Base-by-base conservation (phyloP, 2,113 vertebrate genomes). In the Phaethon lepturus region DNA sequence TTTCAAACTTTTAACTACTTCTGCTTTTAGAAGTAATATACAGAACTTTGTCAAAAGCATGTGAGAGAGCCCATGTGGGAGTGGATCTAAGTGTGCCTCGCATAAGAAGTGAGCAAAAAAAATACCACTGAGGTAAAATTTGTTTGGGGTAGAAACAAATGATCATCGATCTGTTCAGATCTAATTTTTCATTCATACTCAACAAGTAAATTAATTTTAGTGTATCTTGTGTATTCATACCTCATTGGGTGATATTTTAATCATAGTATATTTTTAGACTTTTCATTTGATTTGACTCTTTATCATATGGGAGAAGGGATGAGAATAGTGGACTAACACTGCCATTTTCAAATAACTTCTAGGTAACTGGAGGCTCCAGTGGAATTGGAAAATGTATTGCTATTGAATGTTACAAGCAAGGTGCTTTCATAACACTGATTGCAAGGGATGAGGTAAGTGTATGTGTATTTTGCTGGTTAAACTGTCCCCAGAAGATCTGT, bases 341-440 rank as follows among this genome's bases (percentile, higher is more conserved):
- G 62, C 49, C 7, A 3, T 86, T 94, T 94, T 93, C 49, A 76
- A 90, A 76, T 64, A 88, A 24, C 72, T 93, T 95, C 15, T 80
- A 99, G 99, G 99, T 99, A 40, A 99, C 99, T 2, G 99, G 99
- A 74, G 99, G 99, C 35, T 99, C 99, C 78, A 99, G 99, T 90
- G 99, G 99, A 62, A 99, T 99, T 78, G 99, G 99, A n/a, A 99
- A 99, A 97, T 98, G 98, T 72, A 98, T 99, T 80, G 99, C 99
- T 28, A 98, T 99, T 38, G 99, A 99, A 95, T 99, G 99, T 95
- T 99, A 99, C 66, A 99, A 98, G 79, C 99, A 99, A 95, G 99
- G 99, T 66, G 99, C 99, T 6, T 99, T 99, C 96, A 99, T 99
- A 97, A 99, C 99, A 4, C 94, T 99, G 97, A 99, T 99, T 93